A percentile compares a stretch with the other conserved stretches of the same genome.
Evolutionary conservation across 1,140 invertebrate genomes (phyloP).

Genomic region (Heliothis subflexa): DNA sequence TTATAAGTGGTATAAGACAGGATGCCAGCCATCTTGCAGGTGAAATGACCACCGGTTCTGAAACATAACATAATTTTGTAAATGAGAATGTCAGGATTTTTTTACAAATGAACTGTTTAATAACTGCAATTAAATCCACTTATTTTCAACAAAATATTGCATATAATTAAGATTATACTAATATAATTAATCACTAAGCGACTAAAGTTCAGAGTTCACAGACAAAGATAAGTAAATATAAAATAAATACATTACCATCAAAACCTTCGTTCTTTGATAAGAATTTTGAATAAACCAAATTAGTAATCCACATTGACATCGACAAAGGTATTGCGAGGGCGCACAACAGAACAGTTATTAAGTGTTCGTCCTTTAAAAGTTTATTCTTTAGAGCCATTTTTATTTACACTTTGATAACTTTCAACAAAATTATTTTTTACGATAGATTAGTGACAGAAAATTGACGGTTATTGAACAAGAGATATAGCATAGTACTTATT

Average conservation of each 20-base stretch:
- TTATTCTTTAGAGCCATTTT: conserved; percentile 45
- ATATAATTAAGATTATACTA: conserved; percentile 1
- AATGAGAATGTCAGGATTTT: not conserved
- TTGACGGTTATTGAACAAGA: not conserved
- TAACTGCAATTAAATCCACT: too few relatives aligned
- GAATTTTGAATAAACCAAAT: conserved; percentile 89
- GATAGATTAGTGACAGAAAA: not conserved
- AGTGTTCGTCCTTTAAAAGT: conserved; percentile 70
- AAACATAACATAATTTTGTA: conserved; percentile 60
- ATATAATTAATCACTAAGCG: not conserved
- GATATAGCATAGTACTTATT: conserved; percentile 5
- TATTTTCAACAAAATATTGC: not conserved
- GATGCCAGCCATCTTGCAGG: conserved; percentile 92
- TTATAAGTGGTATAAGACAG: conserved; percentile 89
- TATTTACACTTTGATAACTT: conserved; percentile 13
- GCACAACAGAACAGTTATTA: conserved; percentile 88
- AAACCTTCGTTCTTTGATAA: conserved; percentile 81
- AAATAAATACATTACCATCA: conserved; percentile 85
- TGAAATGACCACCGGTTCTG: conserved; percentile 89
- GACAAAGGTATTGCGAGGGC: conserved; percentile 90
- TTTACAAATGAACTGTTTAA: conserved; percentile 3
- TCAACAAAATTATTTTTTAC: not conserved
- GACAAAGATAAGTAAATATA: conserved; percentile 20
- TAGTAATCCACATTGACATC: conserved; percentile 91
- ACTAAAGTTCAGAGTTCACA: conserved; percentile 24